Base-by-base conservation (phyloP, 2,113 vertebrate genomes). In the Podilymbus podiceps region DNA sequence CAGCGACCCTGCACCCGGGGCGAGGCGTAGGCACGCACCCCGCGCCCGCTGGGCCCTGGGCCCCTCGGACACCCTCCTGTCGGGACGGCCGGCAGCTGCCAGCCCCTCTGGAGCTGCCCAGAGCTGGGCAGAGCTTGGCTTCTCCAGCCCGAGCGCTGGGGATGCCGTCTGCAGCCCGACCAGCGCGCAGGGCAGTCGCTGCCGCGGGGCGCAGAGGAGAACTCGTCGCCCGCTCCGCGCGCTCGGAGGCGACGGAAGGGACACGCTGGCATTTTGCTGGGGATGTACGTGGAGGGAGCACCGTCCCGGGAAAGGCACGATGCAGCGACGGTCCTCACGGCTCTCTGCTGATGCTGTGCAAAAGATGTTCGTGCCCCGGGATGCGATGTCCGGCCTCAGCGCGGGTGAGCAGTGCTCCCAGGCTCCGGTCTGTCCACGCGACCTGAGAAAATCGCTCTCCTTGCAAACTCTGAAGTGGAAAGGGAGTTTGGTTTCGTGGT, bases 151-250 rank as follows among this genome's bases (percentile, higher is more conserved):
- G 3, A 18, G n/a, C 4, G 0, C 62, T 5, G 35, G 0, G 68
- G 84, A 28, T 7, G 11, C 46, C 28, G 21, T 4, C 58, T 21
- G 74, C 49, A 30, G 49, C 78, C 1, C 0, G 64, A 52, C 11
- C 55, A 7, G 72, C 52, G 8, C 2, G 1, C 9, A 3, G 31
- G 75, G 77, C 73, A 14, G 6, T 16, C 2, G 1, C 52, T 40
- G 55, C 24, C 6, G 15, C 50, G 22, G 15, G 20, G 9, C 16
- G 38, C 28, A 1, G 55, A 15, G 68, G 17, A 58, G 52, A 55
- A 4, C 25, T 47, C 76, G 0, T 4, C 1, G 3, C 0, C 24
- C 4, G 35, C 55, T 33, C 11, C 1, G 5, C 8, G 23, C 1
- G 0, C 42, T 10, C 13, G 20, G 49, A 47, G 62, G 35, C 35